These are phyloP conservation scores for Hypomecis atomaria DNA, from an alignment of 2,888 invertebrate species.

Conservation along the genomic window DNA sequence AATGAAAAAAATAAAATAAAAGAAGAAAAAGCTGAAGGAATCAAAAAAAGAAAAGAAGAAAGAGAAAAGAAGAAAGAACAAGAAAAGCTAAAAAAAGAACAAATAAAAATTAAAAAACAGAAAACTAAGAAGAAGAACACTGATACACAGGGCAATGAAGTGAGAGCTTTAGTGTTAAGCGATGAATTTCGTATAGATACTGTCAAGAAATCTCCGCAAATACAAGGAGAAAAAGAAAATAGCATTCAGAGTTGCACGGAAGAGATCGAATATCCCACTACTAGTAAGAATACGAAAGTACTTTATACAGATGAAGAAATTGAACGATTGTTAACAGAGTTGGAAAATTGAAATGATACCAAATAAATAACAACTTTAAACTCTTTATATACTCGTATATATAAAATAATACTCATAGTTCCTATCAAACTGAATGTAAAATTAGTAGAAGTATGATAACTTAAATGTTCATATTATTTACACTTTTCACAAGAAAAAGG, in stretches of 20 bases:
- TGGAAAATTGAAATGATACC: too few relatives aligned
- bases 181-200: conserved; percentile 4
- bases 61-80: conserved; percentile 3
- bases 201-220: conserved; percentile 3
- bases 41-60: conserved; percentile 3
- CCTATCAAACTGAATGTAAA: conserved; percentile 1
- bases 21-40: conserved; percentile 21
- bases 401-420: neutral
- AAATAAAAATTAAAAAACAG: conserved; percentile 7
- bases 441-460: neutral
- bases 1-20: conserved; percentile 14
- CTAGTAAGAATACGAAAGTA: conserved; percentile 2
- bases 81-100: conserved; percentile 6
- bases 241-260: conserved; percentile 1
- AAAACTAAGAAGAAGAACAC: conserved; percentile 2
- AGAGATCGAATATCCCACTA: neutral
- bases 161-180: neutral
- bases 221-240: conserved; percentile 1
- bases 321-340: neutral
- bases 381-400: too few relatives aligned
- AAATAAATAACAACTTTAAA: too few relatives aligned
- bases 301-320: neutral
- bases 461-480: too few relatives aligned
- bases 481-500: neutral
- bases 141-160: neutral